Evolutionary conservation across 2,113 vertebrate genomes (phyloP).

Genomic region (Urocolius indicus): DNA sequence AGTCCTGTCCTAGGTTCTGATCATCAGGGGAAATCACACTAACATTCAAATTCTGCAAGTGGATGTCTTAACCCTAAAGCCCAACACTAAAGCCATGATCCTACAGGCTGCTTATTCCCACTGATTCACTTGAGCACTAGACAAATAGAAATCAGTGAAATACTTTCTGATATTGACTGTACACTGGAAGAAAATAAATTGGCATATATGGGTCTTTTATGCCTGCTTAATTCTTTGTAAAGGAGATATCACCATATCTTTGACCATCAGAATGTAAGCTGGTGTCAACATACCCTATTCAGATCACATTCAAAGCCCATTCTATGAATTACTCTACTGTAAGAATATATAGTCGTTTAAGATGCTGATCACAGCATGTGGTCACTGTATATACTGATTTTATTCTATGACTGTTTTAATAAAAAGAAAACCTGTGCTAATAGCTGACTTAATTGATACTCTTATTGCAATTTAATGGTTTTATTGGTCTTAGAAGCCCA

Average conservation of each 20-base stretch:
- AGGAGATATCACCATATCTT: conserved; percentile 39
- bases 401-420: background rate
- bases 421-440: background rate
- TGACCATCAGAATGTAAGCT: conserved; percentile 35
- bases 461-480: background rate
- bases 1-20: background rate
- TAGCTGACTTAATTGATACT: background rate
- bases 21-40: background rate
- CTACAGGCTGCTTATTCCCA: background rate
- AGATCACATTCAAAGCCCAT: conserved; percentile 17
- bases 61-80: background rate
- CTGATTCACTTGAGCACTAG: background rate
- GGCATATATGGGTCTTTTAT: too few relatives aligned
- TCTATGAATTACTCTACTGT: background rate
- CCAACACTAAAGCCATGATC: background rate
- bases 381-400: conserved; percentile 3
- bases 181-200: background rate
- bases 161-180: background rate
- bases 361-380: background rate
- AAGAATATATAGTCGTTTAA: background rate
- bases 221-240: background rate
- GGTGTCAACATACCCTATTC: conserved; percentile 37
- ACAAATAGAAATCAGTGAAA: background rate
- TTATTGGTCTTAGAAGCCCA: background rate
- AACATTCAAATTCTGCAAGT: background rate